phyloP scores from a whole-genome alignment of 2,888 invertebrate genomes.

The Synanthedon vespiformis region DNA sequence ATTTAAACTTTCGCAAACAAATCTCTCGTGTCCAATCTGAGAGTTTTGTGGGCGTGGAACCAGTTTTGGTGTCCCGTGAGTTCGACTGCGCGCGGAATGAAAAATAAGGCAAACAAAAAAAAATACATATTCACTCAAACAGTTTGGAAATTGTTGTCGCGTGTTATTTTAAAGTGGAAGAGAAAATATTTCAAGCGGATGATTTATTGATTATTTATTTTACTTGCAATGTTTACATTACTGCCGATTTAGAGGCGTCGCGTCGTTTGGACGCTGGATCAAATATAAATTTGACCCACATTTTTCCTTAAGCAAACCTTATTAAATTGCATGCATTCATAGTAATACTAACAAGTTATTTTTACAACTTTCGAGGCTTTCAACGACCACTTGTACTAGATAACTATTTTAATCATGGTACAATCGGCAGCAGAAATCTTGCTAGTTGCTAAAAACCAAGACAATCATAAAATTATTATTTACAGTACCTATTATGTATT shows the following conservation, averaged over 20 bases:
- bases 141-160: slow-evolving; percentile 21
- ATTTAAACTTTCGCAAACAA: slow-evolving; percentile 25
- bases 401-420: too few relatives aligned
- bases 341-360: too few relatives aligned
- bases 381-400: too few relatives aligned
- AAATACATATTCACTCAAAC: slow-evolving; percentile 8
- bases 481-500: too few relatives aligned
- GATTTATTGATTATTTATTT: slow-evolving; percentile 49
- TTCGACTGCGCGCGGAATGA: slow-evolving; percentile 13
- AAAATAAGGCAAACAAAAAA: slow-evolving; percentile 2
- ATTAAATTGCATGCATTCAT: too few relatives aligned
- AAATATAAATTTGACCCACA: slow-evolving; percentile 9
- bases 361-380: too few relatives aligned
- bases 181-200: slow-evolving; percentile 43
- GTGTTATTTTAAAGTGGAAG: slow-evolving; percentile 36
- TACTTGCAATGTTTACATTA: slow-evolving; percentile 32
- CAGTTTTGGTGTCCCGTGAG: slow-evolving; percentile 22
- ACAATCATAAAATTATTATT: too few relatives aligned
- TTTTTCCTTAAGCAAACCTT: slow-evolving; percentile 1
- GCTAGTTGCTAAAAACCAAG: too few relatives aligned
- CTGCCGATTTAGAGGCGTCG: too few relatives aligned
- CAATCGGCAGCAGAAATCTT: too few relatives aligned
- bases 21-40: slow-evolving; percentile 14
- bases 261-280: slow-evolving; percentile 17
- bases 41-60: slow-evolving; percentile 40